Base-by-base conservation (phyloP, 2,113 vertebrate species). In the Xenopus borealis region DNA sequence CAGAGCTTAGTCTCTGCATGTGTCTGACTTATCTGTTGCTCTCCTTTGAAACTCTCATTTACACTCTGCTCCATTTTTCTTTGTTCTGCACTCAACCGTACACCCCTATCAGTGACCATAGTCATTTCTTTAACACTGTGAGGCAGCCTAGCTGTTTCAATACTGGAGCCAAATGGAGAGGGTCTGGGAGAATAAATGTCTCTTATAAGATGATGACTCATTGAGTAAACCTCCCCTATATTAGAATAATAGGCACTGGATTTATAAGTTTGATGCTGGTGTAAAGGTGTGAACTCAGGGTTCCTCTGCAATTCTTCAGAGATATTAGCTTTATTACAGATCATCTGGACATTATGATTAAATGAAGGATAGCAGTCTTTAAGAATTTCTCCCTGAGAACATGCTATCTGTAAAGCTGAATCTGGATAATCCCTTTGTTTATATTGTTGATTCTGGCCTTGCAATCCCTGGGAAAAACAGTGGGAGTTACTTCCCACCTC, bases 291-390 rank as follows among this genome's bases (percentile, higher is more conserved):
- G 8, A 80, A 79, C 8, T 78, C 69, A 0, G 85, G 2, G 0
- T 46, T 0, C 0, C 63, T 75, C 0, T 61, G 79, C 17, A 85
- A 91, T 66, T 93, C 88, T 8, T 85, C 81, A 72, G 91, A 88
- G 20, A 79, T 72, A 57, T 72, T 86, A 84, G 71, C 83, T 83
- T 72, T 90, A 83, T 91, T 78, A 71, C 88, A 94, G 44, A 91
- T 88, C 79, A 91, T 81, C 45, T 83, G 66, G 44, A 86, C 85
- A 44, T 88, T 85, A 33, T 87, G 88, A 16, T 88, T 17, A 89
- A 86, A 0, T 89, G 85, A 82, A 79, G 77, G 78, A 53, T 12
- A 78, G 84, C 0, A 73, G 83, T 86, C 86, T 93, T 76, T 89
- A 82, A 70, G 64, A 23, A 44, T 30, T 2, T 75, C 66, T 62